Conservation (phyloP, 30 jellyfish, hydroid and myxozoan species). For the Nemopilema nomurai region DNA sequence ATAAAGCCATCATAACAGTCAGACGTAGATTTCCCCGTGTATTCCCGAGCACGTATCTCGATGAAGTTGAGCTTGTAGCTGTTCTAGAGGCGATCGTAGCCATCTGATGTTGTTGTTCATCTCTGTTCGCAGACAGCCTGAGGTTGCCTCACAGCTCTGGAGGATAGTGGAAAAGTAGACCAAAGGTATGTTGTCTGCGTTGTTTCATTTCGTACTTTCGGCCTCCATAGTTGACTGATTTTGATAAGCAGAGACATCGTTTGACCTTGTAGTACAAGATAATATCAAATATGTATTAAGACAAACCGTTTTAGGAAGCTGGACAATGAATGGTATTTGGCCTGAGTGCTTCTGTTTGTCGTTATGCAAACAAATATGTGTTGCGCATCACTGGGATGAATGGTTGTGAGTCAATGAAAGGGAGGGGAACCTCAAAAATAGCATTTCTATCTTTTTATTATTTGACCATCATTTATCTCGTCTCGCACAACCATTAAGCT, state of each 20-base stretch:
- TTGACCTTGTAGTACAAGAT: neutral
- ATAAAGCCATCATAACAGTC: conserved; percentile 60
- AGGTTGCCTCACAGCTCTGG: neutral
- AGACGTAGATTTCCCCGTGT: conserved; percentile 1
- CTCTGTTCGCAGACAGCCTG: neutral
- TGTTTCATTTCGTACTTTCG: neutral
- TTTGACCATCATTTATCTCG: neutral
- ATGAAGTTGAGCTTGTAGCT: neutral
- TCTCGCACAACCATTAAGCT: neutral
- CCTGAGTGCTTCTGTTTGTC: neutral
- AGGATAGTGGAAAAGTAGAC: neutral
- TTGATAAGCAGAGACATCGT: neutral
- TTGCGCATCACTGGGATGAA: neutral
- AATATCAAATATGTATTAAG: neutral
- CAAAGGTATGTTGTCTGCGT: neutral
- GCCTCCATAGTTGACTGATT: neutral
- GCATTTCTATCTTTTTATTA: neutral
- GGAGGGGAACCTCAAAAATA: neutral
- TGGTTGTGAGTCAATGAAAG: neutral
- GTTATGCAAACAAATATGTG: neutral
- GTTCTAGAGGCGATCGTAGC: neutral
- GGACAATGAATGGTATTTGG: neutral
- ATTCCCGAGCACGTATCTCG: conserved; percentile 4
- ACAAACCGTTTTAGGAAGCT: neutral
- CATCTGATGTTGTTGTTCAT: neutral